A percentile compares a stretch with the other conserved stretches of the same genome.
phyloP scores from a whole-genome alignment of 2,797 vertebrate species.

The Myripristis jacobus region DNA sequence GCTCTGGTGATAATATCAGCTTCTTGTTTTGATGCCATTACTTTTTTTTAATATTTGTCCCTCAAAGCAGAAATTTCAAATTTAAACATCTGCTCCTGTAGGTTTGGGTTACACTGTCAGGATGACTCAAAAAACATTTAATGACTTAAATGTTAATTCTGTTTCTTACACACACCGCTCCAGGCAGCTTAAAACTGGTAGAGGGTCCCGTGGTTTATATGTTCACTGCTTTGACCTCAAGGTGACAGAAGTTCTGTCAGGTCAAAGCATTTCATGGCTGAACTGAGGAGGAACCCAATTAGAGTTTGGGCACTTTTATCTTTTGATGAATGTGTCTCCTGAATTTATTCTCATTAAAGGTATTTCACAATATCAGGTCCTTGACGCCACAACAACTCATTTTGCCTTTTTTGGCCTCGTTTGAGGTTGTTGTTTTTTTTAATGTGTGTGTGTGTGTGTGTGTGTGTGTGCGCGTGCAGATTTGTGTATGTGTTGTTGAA shows the following conservation, averaged over 20 bases:
- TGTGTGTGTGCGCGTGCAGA: background rate
- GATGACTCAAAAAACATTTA: background rate
- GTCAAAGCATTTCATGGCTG: slow-evolving; percentile 43
- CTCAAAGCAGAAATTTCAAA: no score
- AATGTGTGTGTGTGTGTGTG: background rate
- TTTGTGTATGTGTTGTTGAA: no score
- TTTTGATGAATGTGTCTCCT: background rate
- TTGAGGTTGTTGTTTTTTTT: no score
- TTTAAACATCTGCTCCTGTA: no score
- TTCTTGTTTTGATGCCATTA: no score
- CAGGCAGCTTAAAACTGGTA: slow-evolving; percentile 4
- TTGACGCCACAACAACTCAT: background rate
- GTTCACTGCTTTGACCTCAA: slow-evolving; percentile 50
- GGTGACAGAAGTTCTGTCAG: slow-evolving; percentile 47
- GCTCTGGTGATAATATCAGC: no score
- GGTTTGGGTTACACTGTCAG: background rate
- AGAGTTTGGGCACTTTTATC: background rate
- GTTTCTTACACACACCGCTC: background rate
- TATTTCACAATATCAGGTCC: background rate
- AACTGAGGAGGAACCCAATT: slow-evolving; percentile 50
- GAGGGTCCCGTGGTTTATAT: background rate
- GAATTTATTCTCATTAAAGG: background rate
- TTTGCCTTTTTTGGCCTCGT: background rate
- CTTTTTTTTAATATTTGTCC: no score
- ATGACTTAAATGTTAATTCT: no score